Base-by-base conservation (phyloP, 2,797 vertebrate genomes). In the Acridotheres tristis region DNA sequence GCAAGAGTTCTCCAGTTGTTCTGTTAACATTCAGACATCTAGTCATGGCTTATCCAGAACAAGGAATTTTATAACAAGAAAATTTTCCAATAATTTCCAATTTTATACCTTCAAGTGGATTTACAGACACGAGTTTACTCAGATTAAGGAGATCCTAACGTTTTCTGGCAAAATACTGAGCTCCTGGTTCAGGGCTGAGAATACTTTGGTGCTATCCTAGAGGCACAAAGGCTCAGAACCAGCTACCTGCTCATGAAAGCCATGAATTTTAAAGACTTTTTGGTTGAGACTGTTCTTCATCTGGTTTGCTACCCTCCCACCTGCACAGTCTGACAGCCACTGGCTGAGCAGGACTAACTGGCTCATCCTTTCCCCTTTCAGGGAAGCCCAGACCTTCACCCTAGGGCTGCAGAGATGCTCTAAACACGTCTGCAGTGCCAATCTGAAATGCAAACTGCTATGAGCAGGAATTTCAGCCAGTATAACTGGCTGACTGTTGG, bases 291-390 rank as follows among this genome's bases (percentile, higher is more conserved):
- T 90, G 29, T 26, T 93, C 75, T 88, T 45, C 87, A 88, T 36
- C 68, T 93, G 72, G 30, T 92, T 89, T 83, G 40, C 69, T 69
- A 9, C 48, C 34, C 42, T 86, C 71, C 77, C 43, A 84, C 55
- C 80, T 84, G 59, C 34, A 10, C 86, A 74, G 91, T 65, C 91
- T 86, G 58, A 47, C 68, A 95, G 85, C 71, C 91, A 71, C 94
- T 76, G 83, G 91, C 73, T 45, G 36, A 89, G 84, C 95, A 91
- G 90, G 96, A 96, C 73, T 2, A 13, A 95, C 96, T 86, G 83
- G 94, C 83, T 96, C 63, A 94, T 84, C 51, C 36, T 57, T 93
- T 61, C 36, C 34, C 79, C 40, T 82, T 76, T 75, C 63, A 90
- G 40, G 29, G 84, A 87, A 94, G 84, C 59, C 53, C 80, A 96